Evolutionary conservation across 2,888 invertebrate genomes (phyloP).

Genomic region (Xanthia togata): DNA sequence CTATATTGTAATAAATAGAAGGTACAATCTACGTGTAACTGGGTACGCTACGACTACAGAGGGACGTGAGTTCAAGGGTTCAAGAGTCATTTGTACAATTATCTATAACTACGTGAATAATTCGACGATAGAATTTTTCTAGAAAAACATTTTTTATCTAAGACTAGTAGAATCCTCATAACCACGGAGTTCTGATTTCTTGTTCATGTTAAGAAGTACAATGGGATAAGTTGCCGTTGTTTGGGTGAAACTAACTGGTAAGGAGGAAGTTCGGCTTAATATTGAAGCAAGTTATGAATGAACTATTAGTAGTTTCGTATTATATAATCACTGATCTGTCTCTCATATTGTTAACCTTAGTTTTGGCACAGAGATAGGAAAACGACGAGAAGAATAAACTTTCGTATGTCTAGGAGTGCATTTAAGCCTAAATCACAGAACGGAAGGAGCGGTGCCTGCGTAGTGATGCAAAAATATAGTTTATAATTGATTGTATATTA

Average conservation of each 20-base stretch:
- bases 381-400: slow-evolving; percentile 74
- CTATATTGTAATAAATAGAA: slow-evolving; percentile 64
- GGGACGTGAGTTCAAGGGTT: slow-evolving; percentile 90
- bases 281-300: slow-evolving; percentile 61
- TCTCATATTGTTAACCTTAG: slow-evolving; percentile 72
- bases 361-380: slow-evolving; percentile 88
- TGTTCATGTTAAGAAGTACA: slow-evolving; percentile 28
- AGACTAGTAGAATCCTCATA: slow-evolving; percentile 67
- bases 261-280: slow-evolving; percentile 44
- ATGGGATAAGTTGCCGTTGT: slow-evolving; percentile 24
- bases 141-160: slow-evolving; percentile 77
- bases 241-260: slow-evolving; percentile 27
- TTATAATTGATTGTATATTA: slow-evolving; percentile 66
- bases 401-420: slow-evolving; percentile 77
- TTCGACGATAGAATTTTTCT: slow-evolving; percentile 80
- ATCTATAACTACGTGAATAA: slow-evolving; percentile 77
- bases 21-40: slow-evolving; percentile 71
- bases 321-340: slow-evolving; percentile 73
- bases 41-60: slow-evolving; percentile 81
- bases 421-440: slow-evolving; percentile 89
- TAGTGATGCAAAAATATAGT: slow-evolving; percentile 87
- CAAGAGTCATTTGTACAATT: slow-evolving; percentile 85
- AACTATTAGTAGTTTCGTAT: slow-evolving; percentile 58
- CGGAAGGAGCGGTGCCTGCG: slow-evolving; percentile 86
- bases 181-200: slow-evolving; percentile 37